phyloP scores from a whole-genome alignment of 2,797 vertebrate species.

The Pangasius sanitwongsei region DNA sequence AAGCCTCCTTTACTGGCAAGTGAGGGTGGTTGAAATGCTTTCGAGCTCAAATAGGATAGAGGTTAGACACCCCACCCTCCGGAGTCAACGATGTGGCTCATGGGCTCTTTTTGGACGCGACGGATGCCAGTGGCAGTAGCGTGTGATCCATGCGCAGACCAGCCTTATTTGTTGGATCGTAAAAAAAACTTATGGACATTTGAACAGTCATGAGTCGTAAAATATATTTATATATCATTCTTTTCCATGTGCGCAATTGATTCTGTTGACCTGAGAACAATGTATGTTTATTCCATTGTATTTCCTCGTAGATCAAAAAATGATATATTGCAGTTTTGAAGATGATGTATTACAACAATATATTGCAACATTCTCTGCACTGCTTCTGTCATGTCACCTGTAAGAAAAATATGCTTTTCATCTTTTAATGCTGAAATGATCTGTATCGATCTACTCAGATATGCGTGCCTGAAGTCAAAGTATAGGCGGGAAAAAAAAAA shows the following conservation, averaged over 20 bases:
- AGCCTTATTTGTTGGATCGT: background rate
- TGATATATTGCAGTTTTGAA: background rate
- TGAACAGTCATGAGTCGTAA: background rate
- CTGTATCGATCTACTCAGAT: constrained; percentile 27
- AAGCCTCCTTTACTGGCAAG: constrained; percentile 82
- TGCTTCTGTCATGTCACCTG: background rate
- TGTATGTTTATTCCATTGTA: constrained; percentile 11
- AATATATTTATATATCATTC: background rate
- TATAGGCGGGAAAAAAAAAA: background rate
- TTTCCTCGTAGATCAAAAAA: constrained; percentile 2
- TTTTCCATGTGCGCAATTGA: constrained; percentile 6
- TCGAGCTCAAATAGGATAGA: constrained; percentile 75
- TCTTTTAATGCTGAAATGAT: background rate
- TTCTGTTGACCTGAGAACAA: constrained; percentile 10
- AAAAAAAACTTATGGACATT: background rate
- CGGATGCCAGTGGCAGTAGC: constrained; percentile 10
- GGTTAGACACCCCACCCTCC: constrained; percentile 67
- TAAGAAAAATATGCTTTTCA: background rate
- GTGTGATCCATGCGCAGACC: background rate
- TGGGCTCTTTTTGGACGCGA: background rate
- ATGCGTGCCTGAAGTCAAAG: constrained; percentile 15
- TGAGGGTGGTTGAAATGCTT: constrained; percentile 60
- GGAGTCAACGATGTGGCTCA: constrained; percentile 36
- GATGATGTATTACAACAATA: constrained; percentile 24
- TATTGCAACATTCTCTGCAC: background rate